Base-by-base conservation (phyloP, 2,797 vertebrate species). In the Erethizon dorsatum region DNA sequence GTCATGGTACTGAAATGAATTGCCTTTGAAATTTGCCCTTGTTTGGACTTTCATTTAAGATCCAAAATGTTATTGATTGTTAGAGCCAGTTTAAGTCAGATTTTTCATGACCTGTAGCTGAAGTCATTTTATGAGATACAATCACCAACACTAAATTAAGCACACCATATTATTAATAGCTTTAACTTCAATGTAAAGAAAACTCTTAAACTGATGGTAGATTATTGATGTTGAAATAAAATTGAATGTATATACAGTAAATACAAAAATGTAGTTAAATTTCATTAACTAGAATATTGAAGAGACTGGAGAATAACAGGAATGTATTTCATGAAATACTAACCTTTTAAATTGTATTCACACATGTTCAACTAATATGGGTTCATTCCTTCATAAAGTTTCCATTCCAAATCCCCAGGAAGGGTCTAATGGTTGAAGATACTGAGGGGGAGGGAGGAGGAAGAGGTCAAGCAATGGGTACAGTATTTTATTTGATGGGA, bases 271-370 rank as follows among this genome's bases (percentile, higher is more conserved):
- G 8, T 31, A 18, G 2, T 45, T 92, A 90, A 41, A 31, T 90
- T 33, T 52, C n/a, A 90, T 86, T 59, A 73, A 90, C 18, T 88
- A 82, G 54, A 90, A 90, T 91, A 15, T 77, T 2, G 6, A 77
- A 1, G 6, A 26, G 15, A n/a, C 12, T 71, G 6, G 12, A 83
- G 24, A 90, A 67, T 4, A 79, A 54, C 54, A 9, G 18, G 3
- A 78, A 82, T 86, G 77, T 56, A 88, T 85, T 90, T 90, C 57
- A 33, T 83, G 52, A 97, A 59, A 91, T 90, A 47, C 77, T 78
- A 52, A 6, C 7, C 14, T 56, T 96, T 5, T 67, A 59, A 83
- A 33, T 82, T 73, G 14, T 67, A 22, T 88, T 96, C 59, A 85
- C 26, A 54, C 4, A 37, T 10, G 52, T 69, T 83, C 33, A 90